Conservation (phyloP, 2,888 invertebrate genomes). For the Hydrotaea diabolus region DNA sequence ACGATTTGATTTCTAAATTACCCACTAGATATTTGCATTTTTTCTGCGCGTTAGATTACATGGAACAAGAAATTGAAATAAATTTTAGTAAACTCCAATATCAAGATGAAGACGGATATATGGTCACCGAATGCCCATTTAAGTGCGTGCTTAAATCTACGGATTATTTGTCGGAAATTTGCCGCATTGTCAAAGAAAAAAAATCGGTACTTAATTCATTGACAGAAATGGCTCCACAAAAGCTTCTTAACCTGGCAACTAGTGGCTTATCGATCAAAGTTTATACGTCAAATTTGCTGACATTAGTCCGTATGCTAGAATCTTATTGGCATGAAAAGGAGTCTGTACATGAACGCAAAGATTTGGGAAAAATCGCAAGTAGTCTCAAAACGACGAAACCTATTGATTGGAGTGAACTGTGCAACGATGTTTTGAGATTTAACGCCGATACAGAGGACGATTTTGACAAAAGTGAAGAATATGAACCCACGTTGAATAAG, state of each 20-base stretch:
- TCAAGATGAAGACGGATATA: conserved; percentile 70
- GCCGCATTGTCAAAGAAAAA: conserved; percentile 75
- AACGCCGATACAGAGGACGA: conserved; percentile 80
- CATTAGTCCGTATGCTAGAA: conserved; percentile 74
- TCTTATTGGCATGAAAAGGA: conserved; percentile 73
- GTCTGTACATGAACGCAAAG: conserved; percentile 73
- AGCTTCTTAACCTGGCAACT: conserved; percentile 69
- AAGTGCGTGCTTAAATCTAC: conserved; percentile 76
- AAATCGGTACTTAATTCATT: conserved; percentile 71
- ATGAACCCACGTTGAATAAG: conserved; percentile 78
- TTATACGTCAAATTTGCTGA: conserved; percentile 72
- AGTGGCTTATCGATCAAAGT: conserved; percentile 70
- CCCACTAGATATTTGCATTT: conserved; percentile 77
- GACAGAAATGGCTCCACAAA: conserved; percentile 72
- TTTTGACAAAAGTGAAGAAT: conserved; percentile 76
- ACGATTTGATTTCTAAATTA: conserved; percentile 77
- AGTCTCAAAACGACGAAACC: conserved; percentile 70
- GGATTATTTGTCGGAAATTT: conserved; percentile 76
- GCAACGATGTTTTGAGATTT: conserved; percentile 79
- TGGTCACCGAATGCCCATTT: conserved; percentile 76
- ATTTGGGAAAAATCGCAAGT: conserved; percentile 73
- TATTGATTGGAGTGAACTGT: conserved; percentile 76
- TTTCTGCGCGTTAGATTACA: conserved; percentile 77
- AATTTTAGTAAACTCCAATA: conserved; percentile 70
- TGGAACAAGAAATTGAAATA: conserved; percentile 73